A percentile compares a stretch with the other conserved stretches of the same genome.
These are phyloP conservation scores for Daphoenositta chrysoptera DNA, from an alignment of 2,113 vertebrate species.

Conservation along the genomic window DNA sequence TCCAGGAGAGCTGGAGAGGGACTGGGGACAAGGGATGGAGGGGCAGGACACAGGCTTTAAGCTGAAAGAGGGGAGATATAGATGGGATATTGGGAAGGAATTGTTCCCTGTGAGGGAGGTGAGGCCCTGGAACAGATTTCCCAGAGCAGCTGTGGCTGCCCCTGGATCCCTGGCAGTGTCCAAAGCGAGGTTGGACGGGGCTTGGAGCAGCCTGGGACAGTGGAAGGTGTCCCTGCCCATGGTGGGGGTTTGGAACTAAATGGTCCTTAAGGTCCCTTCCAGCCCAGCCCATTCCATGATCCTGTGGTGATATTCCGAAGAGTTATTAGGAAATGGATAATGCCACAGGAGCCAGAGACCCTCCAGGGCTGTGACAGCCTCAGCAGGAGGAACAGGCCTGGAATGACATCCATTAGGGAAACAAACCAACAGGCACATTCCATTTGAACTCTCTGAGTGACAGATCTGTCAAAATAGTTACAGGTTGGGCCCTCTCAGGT, in stretches of 20 bases:
- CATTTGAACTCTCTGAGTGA: background rate
- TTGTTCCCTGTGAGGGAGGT: rapidly evolving
- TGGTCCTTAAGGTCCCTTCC: background rate
- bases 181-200: background rate
- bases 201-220: background rate
- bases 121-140: rapidly evolving
- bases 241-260: background rate
- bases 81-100: background rate
- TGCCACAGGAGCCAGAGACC: background rate
- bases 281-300: background rate
- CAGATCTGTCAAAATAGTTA: background rate
- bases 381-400: background rate
- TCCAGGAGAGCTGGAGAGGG: background rate
- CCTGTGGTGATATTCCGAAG: background rate
- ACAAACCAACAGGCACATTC: background rate
- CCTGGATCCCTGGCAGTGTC: background rate
- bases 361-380: background rate
- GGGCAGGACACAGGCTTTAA: background rate
- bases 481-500: background rate
- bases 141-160: background rate
- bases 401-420: background rate
- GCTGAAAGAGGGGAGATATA: background rate
- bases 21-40: background rate
- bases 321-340: background rate
- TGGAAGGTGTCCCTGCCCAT: background rate